Evolutionary conservation across 1,140 invertebrate species (phyloP).

Genomic region (Calliphora vicina): DNA sequence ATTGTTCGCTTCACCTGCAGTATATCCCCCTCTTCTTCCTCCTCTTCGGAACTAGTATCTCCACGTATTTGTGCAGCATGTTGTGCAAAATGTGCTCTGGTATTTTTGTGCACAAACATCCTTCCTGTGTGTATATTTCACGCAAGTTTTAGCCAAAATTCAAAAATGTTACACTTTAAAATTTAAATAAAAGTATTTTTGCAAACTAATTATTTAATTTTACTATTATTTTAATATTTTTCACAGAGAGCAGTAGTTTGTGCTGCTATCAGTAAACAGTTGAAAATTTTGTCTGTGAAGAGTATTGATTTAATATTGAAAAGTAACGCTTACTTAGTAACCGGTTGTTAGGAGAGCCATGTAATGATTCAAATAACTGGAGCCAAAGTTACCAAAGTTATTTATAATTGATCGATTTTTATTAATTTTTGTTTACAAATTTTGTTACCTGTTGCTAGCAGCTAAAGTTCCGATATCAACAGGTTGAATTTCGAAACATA

Average conservation of each 20-base stretch:
- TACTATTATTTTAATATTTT: slow-evolving; percentile 12
- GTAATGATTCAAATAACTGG: too few species aligned
- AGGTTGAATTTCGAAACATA: too few species aligned
- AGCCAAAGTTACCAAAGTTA: too few species aligned
- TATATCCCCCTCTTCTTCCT: slow-evolving; percentile 59
- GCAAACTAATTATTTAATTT: neutral
- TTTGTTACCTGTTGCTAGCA: too few species aligned
- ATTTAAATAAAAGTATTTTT: neutral
- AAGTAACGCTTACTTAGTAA: slow-evolving; percentile 25
- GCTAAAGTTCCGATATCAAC: too few species aligned
- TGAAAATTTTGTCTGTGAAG: neutral
- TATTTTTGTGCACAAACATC: slow-evolving; percentile 60
- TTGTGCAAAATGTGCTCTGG: slow-evolving; percentile 51
- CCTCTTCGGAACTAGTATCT: slow-evolving; percentile 52
- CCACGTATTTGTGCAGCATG: slow-evolving; percentile 57
- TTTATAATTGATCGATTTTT: too few species aligned
- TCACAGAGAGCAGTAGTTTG: neutral
- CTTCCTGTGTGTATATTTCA: slow-evolving; percentile 5
- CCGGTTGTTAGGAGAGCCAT: neutral
- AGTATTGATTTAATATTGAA: slow-evolving; percentile 6
- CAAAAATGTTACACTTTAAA: neutral
- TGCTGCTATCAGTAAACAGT: neutral
- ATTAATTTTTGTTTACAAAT: too few species aligned
- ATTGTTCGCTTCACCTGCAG: slow-evolving; percentile 53
- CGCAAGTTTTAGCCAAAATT: slow-evolving; percentile 7